These are phyloP conservation scores for Daubentonia madagascariensis DNA, from an alignment of 2,113 vertebrate genomes.

Conservation along the genomic window DNA sequence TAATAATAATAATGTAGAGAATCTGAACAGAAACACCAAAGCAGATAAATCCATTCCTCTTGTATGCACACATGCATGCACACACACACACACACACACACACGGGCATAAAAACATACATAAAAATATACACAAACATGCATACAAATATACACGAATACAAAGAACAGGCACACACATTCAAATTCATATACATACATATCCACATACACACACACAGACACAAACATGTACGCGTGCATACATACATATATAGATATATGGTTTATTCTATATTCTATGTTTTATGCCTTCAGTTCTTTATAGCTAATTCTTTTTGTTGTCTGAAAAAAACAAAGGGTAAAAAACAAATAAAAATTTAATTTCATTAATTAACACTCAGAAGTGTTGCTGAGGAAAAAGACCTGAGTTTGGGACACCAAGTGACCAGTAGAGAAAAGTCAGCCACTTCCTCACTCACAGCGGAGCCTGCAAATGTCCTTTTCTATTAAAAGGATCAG, in stretches of 20 bases:
- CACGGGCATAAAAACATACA: too few species aligned
- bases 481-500: not conserved
- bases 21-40: not conserved
- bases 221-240: too few species aligned
- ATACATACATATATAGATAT: not conserved
- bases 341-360: not conserved
- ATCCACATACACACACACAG: rapidly evolving
- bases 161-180: not conserved
- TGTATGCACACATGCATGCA: too few species aligned
- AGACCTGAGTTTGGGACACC: not conserved
- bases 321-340: not conserved
- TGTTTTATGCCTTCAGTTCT: not conserved
- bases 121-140: too few species aligned
- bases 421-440: not conserved
- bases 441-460: not conserved
- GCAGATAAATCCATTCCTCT: not conserved
- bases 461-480: too few species aligned
- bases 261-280: not conserved
- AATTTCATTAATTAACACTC: not conserved
- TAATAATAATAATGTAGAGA: not conserved
- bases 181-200: rapidly evolving
- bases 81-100: not conserved
- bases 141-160: not conserved
- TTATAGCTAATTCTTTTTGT: not conserved
- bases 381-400: not conserved